Evolutionary conservation across 2,797 vertebrate genomes (phyloP).

Genomic region (Micrastur ruficollis): DNA sequence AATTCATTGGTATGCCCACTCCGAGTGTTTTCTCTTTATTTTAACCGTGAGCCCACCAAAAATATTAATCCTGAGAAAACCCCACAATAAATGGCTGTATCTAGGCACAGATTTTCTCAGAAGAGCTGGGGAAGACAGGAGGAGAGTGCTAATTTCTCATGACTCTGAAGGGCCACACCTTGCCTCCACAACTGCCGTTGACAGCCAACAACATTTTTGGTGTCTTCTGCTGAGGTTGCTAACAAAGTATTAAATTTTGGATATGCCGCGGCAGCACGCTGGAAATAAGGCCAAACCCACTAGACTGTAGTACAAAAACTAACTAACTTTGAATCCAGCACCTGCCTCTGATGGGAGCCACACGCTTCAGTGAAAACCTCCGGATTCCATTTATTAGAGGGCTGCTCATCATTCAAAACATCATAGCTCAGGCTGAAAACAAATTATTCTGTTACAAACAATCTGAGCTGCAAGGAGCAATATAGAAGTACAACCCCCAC

Average conservation of each 20-base stretch:
- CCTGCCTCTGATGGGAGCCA: background rate
- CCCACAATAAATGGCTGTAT: background rate
- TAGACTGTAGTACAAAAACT: background rate
- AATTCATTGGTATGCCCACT: background rate
- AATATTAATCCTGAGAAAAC: background rate
- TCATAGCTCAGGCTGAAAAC: background rate
- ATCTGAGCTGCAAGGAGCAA: background rate
- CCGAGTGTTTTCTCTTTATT: background rate
- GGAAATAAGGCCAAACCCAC: background rate
- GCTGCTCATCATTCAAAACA: background rate
- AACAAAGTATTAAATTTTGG: background rate
- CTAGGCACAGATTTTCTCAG: background rate
- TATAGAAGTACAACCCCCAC: background rate
- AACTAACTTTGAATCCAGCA: background rate
- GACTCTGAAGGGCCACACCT: background rate
- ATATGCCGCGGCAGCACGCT: background rate
- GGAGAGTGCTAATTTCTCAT: background rate
- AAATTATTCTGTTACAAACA: constrained; percentile 9
- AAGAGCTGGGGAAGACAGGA: background rate
- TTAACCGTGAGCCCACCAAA: background rate
- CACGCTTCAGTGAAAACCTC: background rate
- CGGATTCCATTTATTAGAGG: background rate
- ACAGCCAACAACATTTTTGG: background rate
- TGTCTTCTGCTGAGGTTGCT: background rate
- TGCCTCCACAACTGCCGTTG: accelerated